Base-by-base conservation (phyloP, 37 sponge, comb jelly and placozoan species). In the Chondrosia reniformis region DNA sequence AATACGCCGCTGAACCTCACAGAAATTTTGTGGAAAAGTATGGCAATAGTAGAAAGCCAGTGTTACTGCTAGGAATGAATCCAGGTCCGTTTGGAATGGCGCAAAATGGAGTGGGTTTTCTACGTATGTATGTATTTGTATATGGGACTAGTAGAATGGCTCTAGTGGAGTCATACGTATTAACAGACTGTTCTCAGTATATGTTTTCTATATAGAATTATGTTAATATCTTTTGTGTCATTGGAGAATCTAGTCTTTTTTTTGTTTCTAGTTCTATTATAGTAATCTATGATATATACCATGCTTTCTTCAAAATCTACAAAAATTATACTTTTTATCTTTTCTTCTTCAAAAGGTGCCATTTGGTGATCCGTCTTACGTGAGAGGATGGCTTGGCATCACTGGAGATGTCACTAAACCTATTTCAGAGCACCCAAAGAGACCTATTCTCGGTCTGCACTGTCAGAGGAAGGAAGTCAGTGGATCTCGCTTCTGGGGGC, bases 21-120 rank as follows among this genome's bases (percentile, higher is more conserved):
- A 66, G 46, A 19, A 43, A 63, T 61, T 94, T 65, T 62, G 88
- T 94, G 10, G 55, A 76, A 32, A 76, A 57, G 62, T 89, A 87
- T 80, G 94, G 79, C 3, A 79, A 84, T 25, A 34, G 80, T 0
- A 76, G 45, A 22, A 94, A 90, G 80, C 79, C 71, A 40, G 46
- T 94, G 0, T 80, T 94, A 36, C 87, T 94, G 61, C 31, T 94
- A 0, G 94, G 94, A 4, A 94, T 94, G 94, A 94, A 90, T 79
- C 91, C 94, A 1, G 91, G 91, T 0, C 94, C 94, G 21, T 94
- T 82, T 81, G 94, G 94, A 54, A 94, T 94, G 94, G 94, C 94
- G 28, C 94, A 89, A 58, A 94, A 84, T 81, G 94, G 94, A 63
- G 94, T 94, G 58, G 27, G 87, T 63, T 12, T 0, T 45, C n/a